Conservation (phyloP, 1,140 invertebrate genomes). For the Lethrus apterus region DNA sequence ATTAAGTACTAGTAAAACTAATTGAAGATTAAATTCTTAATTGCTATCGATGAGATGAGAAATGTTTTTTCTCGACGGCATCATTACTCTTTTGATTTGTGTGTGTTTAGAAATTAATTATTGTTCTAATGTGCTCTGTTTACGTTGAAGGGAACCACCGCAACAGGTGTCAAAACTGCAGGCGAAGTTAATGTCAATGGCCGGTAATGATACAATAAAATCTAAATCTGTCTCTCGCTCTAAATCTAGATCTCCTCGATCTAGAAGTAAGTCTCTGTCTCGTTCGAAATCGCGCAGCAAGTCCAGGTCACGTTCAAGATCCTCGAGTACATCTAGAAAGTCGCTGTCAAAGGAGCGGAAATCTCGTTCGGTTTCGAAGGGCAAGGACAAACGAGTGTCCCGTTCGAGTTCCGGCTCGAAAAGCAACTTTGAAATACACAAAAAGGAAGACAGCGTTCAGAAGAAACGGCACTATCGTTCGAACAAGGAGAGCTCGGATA, state of each 20-base stretch:
- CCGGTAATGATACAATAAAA: constrained; percentile 42
- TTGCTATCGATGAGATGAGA: not conserved
- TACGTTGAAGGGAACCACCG: constrained; percentile 20
- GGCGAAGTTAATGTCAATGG: constrained; percentile 53
- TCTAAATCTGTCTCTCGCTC: constrained; percentile 38
- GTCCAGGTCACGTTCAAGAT: constrained; percentile 35
- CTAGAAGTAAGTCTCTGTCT: constrained; percentile 33
- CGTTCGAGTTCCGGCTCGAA: constrained; percentile 41
- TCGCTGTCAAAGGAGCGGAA: constrained; percentile 23
- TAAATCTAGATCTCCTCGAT: constrained; percentile 28
- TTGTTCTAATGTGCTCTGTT: constrained; percentile 7
- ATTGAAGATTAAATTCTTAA: too few relatives aligned
- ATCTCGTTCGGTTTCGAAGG: constrained; percentile 25
- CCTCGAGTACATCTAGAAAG: constrained; percentile 15
- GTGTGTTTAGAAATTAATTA: not conserved
- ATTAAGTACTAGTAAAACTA: not conserved
- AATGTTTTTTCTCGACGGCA: not conserved
- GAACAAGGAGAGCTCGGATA: constrained; percentile 71
- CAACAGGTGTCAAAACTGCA: constrained; percentile 51
- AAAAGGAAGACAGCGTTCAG: constrained; percentile 71
- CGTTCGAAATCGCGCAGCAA: constrained; percentile 38
- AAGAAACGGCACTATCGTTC: constrained; percentile 80
- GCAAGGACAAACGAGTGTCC: constrained; percentile 35
- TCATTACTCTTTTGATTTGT: not conserved
- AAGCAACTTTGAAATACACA: constrained; percentile 64